These are phyloP conservation scores for Coluber constrictor DNA, from an alignment of 2,797 vertebrate genomes.

Conservation along the genomic window DNA sequence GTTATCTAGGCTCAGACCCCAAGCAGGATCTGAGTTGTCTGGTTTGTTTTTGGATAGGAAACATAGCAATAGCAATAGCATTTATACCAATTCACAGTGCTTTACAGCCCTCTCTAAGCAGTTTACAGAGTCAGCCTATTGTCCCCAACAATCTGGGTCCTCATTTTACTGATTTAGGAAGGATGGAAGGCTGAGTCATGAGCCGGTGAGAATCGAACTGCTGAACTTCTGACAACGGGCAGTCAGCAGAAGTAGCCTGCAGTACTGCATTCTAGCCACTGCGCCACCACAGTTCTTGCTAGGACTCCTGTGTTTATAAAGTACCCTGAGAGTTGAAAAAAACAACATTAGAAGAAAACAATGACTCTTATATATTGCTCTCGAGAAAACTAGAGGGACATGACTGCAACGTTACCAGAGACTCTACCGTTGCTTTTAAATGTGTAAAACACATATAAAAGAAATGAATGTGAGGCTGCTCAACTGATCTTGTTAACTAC, in stretches of 20 bases:
- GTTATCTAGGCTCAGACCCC: background rate
- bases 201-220: no score
- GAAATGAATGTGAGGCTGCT: background rate
- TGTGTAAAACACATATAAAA: background rate
- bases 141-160: no score
- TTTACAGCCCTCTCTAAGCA: no score
- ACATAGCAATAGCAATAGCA: background rate
- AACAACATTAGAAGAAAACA: background rate
- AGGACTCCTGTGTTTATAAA: background rate
- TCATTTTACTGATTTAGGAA: no score
- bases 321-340: background rate
- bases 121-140: no score
- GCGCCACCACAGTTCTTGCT: background rate
- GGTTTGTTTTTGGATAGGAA: background rate
- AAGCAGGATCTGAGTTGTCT: background rate
- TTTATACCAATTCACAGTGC: no score
- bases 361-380: background rate
- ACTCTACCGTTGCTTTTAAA: background rate
- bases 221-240: no score
- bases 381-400: background rate
- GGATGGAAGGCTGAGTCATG: no score
- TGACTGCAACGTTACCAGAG: background rate
- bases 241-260: no score
- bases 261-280: no score
- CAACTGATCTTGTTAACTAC: background rate